These are phyloP conservation scores for Sprattus sprattus DNA, from an alignment of 2,113 vertebrate species.

Conservation along the genomic window DNA sequence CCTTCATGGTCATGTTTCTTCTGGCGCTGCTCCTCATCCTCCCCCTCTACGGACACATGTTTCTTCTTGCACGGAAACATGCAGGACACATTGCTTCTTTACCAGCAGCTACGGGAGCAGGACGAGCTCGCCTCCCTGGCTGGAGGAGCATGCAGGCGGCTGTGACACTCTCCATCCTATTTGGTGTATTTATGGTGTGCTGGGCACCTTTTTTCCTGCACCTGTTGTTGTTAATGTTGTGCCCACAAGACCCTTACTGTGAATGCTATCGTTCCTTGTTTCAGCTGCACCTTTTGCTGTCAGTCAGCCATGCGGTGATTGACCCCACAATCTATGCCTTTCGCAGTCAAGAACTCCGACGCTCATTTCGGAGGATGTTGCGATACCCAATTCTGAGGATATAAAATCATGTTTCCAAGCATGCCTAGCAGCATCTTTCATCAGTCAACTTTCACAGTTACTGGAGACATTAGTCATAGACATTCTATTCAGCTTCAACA, in stretches of 20 bases:
- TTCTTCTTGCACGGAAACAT: slow-evolving; percentile 85
- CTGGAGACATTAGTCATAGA: no score
- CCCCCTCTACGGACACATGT: slow-evolving; percentile 90
- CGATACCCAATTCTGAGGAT: slow-evolving; percentile 52
- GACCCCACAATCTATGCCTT: slow-evolving; percentile 95
- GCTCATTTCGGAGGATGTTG: slow-evolving; percentile 84
- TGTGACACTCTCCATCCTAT: slow-evolving; percentile 86
- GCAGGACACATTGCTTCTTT: slow-evolving; percentile 78
- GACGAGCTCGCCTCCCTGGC: slow-evolving; percentile 49
- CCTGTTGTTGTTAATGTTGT: slow-evolving; percentile 82
- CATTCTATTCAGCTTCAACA: no score
- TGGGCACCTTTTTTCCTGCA: slow-evolving; percentile 93
- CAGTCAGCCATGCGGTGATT: slow-evolving; percentile 88
- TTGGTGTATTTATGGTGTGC: slow-evolving; percentile 88
- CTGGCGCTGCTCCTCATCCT: slow-evolving; percentile 82
- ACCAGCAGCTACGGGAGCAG: slow-evolving; percentile 51
- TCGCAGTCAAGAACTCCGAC: slow-evolving; percentile 82
- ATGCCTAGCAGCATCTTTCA: no score
- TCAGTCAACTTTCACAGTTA: no score
- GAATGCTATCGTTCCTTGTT: slow-evolving; percentile 91
- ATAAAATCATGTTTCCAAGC: no score
- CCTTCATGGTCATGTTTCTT: slow-evolving; percentile 80
- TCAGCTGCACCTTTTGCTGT: slow-evolving; percentile 82
- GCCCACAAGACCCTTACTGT: slow-evolving; percentile 89
- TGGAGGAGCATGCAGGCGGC: slow-evolving; percentile 80